Conservation (phyloP, 2,797 vertebrate genomes). For the Sarcophilus harrisii region DNA sequence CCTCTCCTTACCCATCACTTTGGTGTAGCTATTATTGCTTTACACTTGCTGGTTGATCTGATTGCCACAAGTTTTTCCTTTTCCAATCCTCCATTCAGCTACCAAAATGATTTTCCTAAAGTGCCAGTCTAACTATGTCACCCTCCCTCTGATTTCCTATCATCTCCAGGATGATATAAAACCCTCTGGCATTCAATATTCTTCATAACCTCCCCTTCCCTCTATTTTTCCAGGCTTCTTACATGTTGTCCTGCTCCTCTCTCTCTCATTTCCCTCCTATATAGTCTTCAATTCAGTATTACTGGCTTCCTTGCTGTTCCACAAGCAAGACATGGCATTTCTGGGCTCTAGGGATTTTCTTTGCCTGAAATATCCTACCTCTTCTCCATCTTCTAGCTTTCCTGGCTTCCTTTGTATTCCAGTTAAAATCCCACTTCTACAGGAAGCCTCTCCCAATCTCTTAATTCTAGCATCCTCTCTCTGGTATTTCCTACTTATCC, state of each 20-base stretch:
- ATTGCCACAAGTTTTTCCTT: neutral
- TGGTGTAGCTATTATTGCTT: neutral
- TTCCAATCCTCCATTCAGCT: neutral
- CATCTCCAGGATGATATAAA: neutral
- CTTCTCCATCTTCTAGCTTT: neutral
- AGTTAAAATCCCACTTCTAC: neutral
- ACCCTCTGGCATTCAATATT: neutral
- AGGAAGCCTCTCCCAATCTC: neutral
- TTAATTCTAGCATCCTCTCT: neutral
- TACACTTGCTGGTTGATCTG: neutral
- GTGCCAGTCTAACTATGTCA: neutral
- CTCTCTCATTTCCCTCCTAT: neutral
- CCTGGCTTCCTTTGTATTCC: neutral
- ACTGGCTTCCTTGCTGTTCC: neutral
- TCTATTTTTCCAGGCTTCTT: neutral
- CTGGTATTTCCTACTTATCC: neutral
- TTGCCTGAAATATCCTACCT: neutral
- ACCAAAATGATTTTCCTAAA: neutral
- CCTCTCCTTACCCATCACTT: neutral
- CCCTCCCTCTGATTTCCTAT: neutral
- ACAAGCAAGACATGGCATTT: neutral
- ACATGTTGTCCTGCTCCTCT: neutral
- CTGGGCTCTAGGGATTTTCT: neutral
- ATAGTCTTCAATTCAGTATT: neutral
- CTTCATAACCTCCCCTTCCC: neutral